Evolutionary conservation across 1,140 invertebrate species (phyloP).

Genomic region (Ephestia elutella): DNA sequence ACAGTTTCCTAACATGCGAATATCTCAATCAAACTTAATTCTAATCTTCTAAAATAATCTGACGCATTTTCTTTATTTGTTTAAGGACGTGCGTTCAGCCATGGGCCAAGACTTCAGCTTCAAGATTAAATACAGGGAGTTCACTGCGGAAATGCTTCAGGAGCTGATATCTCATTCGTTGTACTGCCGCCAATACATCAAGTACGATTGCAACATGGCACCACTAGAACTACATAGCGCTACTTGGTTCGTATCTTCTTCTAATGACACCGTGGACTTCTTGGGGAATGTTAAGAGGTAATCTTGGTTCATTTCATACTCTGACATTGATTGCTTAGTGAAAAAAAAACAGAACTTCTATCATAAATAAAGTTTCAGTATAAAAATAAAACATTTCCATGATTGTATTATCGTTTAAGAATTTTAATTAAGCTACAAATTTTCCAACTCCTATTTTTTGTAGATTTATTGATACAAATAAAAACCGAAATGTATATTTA

Average conservation of each 20-base stretch:
- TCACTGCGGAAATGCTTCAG: conserved; percentile 91
- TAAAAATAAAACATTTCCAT: no score
- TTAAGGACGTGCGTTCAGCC: conserved; percentile 83
- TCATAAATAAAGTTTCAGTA: no score
- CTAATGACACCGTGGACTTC: conserved; percentile 85
- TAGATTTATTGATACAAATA: no score
- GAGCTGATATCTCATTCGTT: conserved; percentile 91
- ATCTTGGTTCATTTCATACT: no score
- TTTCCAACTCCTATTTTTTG: neutral
- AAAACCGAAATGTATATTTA: no score
- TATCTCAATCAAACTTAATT: no score
- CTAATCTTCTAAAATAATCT: no score
- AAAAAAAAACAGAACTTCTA: no score
- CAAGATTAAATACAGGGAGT: conserved; percentile 90
- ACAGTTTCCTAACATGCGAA: no score
- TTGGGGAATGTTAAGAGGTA: conserved; percentile 89
- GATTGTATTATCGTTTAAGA: no score
- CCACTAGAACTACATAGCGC: conserved; percentile 90
- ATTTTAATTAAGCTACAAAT: no score
- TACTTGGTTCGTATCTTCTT: conserved; percentile 92
- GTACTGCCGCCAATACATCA: conserved; percentile 91
- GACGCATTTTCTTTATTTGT: neutral
- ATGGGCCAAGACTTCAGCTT: conserved; percentile 86
- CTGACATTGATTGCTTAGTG: no score
- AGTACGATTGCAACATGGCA: conserved; percentile 93